phyloP scores from a whole-genome alignment of 2,113 vertebrate genomes.

The Proterorhinus semilunaris region DNA sequence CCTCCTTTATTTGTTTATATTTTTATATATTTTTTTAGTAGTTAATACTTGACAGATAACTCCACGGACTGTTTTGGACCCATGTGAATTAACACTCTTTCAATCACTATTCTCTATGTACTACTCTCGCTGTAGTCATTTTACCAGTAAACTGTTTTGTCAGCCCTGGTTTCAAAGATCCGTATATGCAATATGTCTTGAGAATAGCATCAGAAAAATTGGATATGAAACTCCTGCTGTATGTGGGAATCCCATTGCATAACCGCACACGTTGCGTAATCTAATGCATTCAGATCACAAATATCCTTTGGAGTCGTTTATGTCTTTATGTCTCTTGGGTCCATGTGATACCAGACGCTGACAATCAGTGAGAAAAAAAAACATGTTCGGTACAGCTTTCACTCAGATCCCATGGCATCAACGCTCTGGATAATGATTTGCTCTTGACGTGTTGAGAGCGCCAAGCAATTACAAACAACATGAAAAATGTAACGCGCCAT shows the following conservation, averaged over 20 bases:
- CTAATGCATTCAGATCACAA: constrained; percentile 5
- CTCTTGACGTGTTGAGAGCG: constrained; percentile 49
- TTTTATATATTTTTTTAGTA: too few relatives aligned
- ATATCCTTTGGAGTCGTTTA: background rate
- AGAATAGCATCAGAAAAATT: background rate
- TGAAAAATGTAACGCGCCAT: constrained; percentile 64
- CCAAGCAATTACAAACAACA: constrained; percentile 65
- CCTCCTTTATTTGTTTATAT: too few relatives aligned
- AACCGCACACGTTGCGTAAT: background rate
- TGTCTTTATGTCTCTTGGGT: constrained; percentile 11
- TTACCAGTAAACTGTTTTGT: background rate
- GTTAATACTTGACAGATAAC: too few relatives aligned
- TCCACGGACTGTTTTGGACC: too few relatives aligned
- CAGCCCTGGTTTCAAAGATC: background rate
- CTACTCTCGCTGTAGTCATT: background rate
- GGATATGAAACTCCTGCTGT: background rate
- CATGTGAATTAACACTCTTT: background rate
- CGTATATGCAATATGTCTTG: background rate
- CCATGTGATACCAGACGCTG: constrained; percentile 19
- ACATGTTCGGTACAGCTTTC: constrained; percentile 21
- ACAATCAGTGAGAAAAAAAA: constrained; percentile 14
- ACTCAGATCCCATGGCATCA: constrained; percentile 37
- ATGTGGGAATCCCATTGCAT: background rate
- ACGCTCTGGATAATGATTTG: constrained; percentile 47
- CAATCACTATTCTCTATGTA: background rate